These are phyloP conservation scores for Gryllus bimaculatus DNA, from an alignment of 1,140 invertebrate species.

Conservation along the genomic window DNA sequence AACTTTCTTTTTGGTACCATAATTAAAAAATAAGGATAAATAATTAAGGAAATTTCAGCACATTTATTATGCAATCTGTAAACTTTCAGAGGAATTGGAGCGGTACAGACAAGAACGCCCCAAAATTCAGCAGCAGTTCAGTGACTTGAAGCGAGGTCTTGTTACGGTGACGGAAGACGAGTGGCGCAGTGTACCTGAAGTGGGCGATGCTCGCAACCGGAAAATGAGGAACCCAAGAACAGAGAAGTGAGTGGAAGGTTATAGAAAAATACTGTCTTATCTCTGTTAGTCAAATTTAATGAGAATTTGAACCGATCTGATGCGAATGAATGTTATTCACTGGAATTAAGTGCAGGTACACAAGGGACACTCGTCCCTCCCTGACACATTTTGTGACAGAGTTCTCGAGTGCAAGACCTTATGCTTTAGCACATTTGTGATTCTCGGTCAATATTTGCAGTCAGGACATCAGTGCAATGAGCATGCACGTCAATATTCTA, in stretches of 20 bases:
- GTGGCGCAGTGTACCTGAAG: slow-evolving; percentile 96
- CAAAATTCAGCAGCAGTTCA: slow-evolving; percentile 99
- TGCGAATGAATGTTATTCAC: too few species aligned
- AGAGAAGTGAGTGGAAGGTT: slow-evolving; percentile 51
- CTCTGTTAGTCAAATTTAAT: background rate
- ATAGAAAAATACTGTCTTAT: slow-evolving; percentile 30
- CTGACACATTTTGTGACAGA: too few species aligned
- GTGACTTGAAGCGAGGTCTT: slow-evolving; percentile 91
- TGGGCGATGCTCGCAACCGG: slow-evolving; percentile 96
- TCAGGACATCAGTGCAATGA: too few species aligned
- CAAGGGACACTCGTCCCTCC: too few species aligned
- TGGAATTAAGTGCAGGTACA: too few species aligned
- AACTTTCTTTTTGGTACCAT: too few species aligned
- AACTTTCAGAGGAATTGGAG: slow-evolving; percentile 70
- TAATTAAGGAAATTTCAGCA: background rate
- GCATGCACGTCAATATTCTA: too few species aligned
- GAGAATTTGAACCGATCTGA: background rate
- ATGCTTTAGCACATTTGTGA: too few species aligned
- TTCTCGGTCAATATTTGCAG: too few species aligned
- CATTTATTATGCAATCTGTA: slow-evolving; percentile 26
- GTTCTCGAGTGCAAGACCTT: too few species aligned
- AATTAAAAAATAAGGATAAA: background rate
- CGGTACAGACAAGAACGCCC: slow-evolving; percentile 96
- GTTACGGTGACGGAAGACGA: slow-evolving; percentile 81
- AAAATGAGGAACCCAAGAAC: slow-evolving; percentile 90